Base-by-base conservation (phyloP, 2,113 vertebrate species). In the Heteronetta atricapilla region DNA sequence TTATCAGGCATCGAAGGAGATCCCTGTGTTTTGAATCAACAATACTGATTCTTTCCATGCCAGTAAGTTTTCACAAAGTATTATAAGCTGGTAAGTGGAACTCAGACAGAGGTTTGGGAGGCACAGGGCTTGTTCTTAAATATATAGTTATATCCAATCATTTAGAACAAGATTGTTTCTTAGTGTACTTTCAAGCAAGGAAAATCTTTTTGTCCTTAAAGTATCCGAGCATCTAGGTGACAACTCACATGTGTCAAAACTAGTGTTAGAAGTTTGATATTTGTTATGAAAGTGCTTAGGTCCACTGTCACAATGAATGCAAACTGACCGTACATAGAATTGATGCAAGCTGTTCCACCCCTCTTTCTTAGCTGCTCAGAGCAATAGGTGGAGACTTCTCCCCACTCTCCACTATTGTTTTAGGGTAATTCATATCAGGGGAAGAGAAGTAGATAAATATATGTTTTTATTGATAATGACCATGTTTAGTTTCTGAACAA, bases 1-100 rank as follows among this genome's bases (percentile, higher is more conserved):
- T 38, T 46, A 40, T 48, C 77, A 63, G 64, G 25, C 58, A 63
- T 5, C 86, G 94, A 94, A 96, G 68, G 76, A 96, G 81, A 94
- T 67, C 64, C 33, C 53, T 82, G 34, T 87, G 74, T 50, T 82
- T 36, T 78, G 91, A 83, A 86, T 91, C 76, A 67, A 31, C 25
- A 64, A 77, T 19, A 67, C 34, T 74, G 33, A 29, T 64, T 89
- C 10, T 94, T 96, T 80, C 82, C 3, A 0, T 44, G n/a, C 19
- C 78, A 48, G 25, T 36, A 26, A 85, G 18, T 25, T 83, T 73
- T 52, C 42, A 75, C 36, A 46, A 55, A 59, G 28, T 44, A n/a
- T 7, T 15, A 88, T 86, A 90, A 73, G 7, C 8, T 50, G 55
- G 12, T 77, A 96, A 87, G 33, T 50, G 56, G n/a, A 81, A 76